Conservation (phyloP, 2,888 invertebrate species). For the Steinernema scapterisci region DNA sequence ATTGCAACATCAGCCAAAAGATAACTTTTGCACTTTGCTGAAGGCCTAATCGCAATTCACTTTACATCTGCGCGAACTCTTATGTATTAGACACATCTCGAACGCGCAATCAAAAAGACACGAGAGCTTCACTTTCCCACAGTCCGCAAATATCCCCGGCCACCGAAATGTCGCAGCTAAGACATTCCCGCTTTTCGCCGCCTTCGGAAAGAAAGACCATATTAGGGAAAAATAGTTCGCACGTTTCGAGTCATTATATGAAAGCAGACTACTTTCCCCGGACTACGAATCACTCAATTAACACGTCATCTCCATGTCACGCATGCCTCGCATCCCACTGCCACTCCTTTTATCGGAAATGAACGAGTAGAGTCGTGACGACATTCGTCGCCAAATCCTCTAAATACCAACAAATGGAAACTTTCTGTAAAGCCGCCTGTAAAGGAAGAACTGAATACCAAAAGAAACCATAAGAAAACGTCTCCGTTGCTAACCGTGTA, state of each 20-base stretch:
- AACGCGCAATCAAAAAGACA: background rate
- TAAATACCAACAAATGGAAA: no score
- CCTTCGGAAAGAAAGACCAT: no score
- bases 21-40: no score
- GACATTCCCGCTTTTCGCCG: no score
- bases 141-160: background rate
- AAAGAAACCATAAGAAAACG: no score
- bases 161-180: no score
- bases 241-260: background rate
- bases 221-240: background rate
- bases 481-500: no score
- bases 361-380: background rate
- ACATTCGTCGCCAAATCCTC: no score
- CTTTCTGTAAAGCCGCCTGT: no score
- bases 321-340: constrained; percentile 2
- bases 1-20: no score
- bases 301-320: background rate
- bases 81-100: background rate
- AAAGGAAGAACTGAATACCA: no score
- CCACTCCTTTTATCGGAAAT: background rate
- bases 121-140: background rate
- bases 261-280: background rate
- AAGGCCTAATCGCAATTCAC: background rate
- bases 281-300: background rate
- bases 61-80: background rate